Conservation (phyloP, 1,140 invertebrate species). For the Globodera rostochiensis region DNA sequence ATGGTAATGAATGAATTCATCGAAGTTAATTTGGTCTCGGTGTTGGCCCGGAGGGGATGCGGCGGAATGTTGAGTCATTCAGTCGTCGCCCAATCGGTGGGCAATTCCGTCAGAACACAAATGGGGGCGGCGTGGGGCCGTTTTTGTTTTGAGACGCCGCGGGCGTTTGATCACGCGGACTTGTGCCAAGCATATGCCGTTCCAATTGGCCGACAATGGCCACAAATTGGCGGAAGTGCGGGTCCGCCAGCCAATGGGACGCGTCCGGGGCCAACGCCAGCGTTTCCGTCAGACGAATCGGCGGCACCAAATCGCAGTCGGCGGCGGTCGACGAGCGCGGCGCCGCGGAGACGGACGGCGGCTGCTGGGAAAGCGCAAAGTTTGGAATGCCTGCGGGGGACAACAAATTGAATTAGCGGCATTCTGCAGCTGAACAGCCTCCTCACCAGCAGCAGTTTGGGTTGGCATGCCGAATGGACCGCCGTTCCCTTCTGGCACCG, state of each 20-base stretch:
- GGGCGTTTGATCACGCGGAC: slow-evolving; percentile 21
- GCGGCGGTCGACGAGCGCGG: background rate
- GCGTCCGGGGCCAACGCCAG: slow-evolving; percentile 48
- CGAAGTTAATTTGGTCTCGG: background rate
- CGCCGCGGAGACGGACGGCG: background rate
- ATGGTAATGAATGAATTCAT: no score
- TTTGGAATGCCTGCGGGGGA: background rate
- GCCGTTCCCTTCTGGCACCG: background rate
- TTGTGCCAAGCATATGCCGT: slow-evolving; percentile 46
- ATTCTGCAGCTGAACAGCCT: background rate
- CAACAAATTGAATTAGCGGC: background rate
- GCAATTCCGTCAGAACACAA: slow-evolving; percentile 17
- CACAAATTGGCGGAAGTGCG: slow-evolving; percentile 55
- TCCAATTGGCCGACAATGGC: slow-evolving; percentile 53
- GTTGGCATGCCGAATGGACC: background rate
- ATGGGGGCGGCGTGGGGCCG: slow-evolving; percentile 17
- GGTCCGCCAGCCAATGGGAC: slow-evolving; percentile 40
- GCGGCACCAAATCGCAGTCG: background rate
- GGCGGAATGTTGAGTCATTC: background rate
- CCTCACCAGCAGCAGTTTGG: background rate
- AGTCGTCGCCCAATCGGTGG: background rate
- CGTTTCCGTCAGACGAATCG: slow-evolving; percentile 49
- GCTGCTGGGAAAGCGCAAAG: background rate
- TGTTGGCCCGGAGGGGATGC: no score
- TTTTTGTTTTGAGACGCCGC: slow-evolving; percentile 2